Percentiles rank a stretch among this genome's conserved stretches.
Evolutionary conservation across 2,888 invertebrate genomes (phyloP).

Genomic region (Caenorhabditis sp.): DNA sequence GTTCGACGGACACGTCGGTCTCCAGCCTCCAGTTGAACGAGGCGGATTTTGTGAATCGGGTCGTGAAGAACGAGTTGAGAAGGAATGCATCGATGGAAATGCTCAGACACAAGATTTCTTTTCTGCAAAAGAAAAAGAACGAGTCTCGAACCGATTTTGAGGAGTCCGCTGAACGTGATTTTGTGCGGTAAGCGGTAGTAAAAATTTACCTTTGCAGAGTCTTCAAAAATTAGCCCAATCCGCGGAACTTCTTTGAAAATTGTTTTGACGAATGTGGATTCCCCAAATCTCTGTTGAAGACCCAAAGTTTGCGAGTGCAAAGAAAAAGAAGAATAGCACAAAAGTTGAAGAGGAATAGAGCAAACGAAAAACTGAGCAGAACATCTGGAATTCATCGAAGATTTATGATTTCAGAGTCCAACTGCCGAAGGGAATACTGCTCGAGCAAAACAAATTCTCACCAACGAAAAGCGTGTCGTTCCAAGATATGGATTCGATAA

Average conservation of each 20-base stretch:
- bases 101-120: slow-evolving; percentile 53
- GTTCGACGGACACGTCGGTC: slow-evolving; percentile 51
- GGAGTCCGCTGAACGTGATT: slow-evolving; percentile 39
- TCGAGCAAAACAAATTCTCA: slow-evolving; percentile 52
- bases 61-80: slow-evolving; percentile 53
- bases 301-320: too few species aligned
- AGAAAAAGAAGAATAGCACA: not conserved
- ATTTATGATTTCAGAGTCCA: slow-evolving; percentile 46
- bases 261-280: too few species aligned
- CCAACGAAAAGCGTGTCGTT: slow-evolving; percentile 57
- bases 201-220: too few species aligned
- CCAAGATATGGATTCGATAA: slow-evolving; percentile 47
- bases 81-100: slow-evolving; percentile 54
- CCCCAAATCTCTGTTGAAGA: too few species aligned
- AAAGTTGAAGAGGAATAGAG: too few species aligned
- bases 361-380: not conserved
- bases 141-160: slow-evolving; percentile 54
- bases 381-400: slow-evolving; percentile 9
- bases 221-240: too few species aligned
- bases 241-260: too few species aligned
- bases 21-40: slow-evolving; percentile 54
- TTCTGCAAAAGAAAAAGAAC: slow-evolving; percentile 55
- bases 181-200: slow-evolving; percentile 35
- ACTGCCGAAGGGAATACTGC: slow-evolving; percentile 50
- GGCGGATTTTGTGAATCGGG: slow-evolving; percentile 45